phyloP scores from a whole-genome alignment of 2,797 vertebrate genomes.

The Spizella passerina region DNA sequence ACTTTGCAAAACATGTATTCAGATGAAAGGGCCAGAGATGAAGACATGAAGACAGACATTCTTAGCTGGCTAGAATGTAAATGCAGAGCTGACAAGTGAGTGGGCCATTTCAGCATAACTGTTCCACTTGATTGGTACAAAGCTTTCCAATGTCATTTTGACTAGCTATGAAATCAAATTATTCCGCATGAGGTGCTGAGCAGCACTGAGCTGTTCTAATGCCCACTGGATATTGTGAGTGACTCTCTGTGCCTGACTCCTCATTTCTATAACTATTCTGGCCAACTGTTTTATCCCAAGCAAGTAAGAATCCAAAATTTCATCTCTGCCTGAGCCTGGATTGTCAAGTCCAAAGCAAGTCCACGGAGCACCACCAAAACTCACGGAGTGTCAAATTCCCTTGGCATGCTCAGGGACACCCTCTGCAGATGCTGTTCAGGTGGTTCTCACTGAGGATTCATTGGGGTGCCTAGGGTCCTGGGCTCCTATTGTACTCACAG shows the following conservation, averaged over 20 bases:
- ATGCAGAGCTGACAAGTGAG: neutral
- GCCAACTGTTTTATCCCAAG: neutral
- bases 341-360: neutral
- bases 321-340: neutral
- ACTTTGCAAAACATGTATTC: neutral
- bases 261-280: neutral
- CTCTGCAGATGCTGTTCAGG: neutral
- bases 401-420: neutral
- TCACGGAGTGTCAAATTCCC: neutral
- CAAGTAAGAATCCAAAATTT: neutral
- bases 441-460: neutral
- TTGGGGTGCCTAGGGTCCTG: neutral
- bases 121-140: neutral
- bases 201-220: neutral
- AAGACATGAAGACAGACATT: neutral
- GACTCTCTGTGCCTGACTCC: neutral
- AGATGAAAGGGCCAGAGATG: neutral
- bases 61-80: neutral
- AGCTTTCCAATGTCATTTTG: neutral
- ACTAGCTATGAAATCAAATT: neutral
- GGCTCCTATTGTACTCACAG: neutral
- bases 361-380: accelerated
- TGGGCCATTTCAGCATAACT: neutral
- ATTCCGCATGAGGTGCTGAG: neutral
- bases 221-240: neutral